Base-by-base conservation (phyloP, 1,140 invertebrate species). In the Vanessa tameamea region DNA sequence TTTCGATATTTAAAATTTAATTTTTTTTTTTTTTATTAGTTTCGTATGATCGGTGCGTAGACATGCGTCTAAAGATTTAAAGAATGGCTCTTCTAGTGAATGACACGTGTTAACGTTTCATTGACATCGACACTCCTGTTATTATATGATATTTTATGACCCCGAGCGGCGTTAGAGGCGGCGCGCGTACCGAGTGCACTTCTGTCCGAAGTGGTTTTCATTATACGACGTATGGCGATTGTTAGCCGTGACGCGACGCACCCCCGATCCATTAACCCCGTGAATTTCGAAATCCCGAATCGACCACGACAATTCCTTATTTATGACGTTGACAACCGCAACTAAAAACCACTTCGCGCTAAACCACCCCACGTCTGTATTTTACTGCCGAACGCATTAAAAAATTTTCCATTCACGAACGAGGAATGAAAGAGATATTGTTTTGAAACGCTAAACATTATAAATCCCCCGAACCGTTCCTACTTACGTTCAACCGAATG, bases 171-270 rank as follows among this genome's bases (percentile, higher is more conserved):
- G 80, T 73, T 82, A 61, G 68, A 80, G 79, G 79, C 80, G 68
- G 72, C 64, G 78, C 81, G 75, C 15, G 81, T 81, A 83, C 86
- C 82, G 84, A 90, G 87, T 84, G 85, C 86, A 84, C 88, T 92
- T 79, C 82, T 76, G 80, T 76, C 72, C 77, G 85, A 89, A 87
- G 86, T 82, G 78, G 77, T 81, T 81, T 91, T 90, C 88, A 90
- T 92, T 90, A 90, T 78, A 26, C 81, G 86, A 82, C 88, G 86
- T 88, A 89, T 87, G 90, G 81, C 85, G 79, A 73, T 81, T 87
- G 84, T 84, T 84, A 86, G 75, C 82, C 88, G 85, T 90, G 88
- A 87, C 88, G 85, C 87, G 87, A 87, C 90, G 82, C 87, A 87
- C 87, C 82, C 82, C 63, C 65, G 61, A 76, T 84, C 84, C 87